Evolutionary conservation across 2,888 invertebrate genomes (phyloP), one percentile per base, ranked within the genome.

Genomic region (Listrodromus nycthemerus): DNA sequence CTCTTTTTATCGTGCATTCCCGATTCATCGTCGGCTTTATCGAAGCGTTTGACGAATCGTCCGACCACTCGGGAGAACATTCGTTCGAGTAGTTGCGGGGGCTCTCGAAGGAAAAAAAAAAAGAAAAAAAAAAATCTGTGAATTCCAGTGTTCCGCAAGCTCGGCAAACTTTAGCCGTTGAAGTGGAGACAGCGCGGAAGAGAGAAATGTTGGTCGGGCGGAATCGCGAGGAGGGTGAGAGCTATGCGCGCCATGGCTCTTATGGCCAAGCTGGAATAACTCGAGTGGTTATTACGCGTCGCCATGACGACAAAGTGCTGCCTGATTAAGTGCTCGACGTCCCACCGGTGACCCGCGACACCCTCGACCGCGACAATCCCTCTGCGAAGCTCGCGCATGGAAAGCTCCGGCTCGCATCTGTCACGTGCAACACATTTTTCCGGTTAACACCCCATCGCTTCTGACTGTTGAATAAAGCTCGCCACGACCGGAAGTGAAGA

Each of bases 291-390:
- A 92, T 92, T 92, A 92, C 91, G 90, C 89, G 93, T 93, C 90
- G 89, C 92, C 90, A 93, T 93, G 91, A 88, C 88, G 88, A 93
- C 91, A 92, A 93, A 93, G 93, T 93, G 92, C 92, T 91, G 87
- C 86, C 88, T 92, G 92, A 93, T 93, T 90, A 92, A 93, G 92
- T 92, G 89, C 90, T 88, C 87, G 80, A 80, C 73, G 69, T 87
- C 89, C 87, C 89, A 84, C 87, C 41, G 4, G 71, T 76, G 69
- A 77, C 86, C 87, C 87, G 83, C 71, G 79, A 85, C 88, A 86
- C 52, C 69, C 67, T 82, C 27, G 58, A 58, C 66, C 61, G 0
- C 63, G 66, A 48, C 80, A 33, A 48, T 76, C 24, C 71, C 70
- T 10, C 71, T 58, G 21, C 27, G 61, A 71, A 45, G 30, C 70